These are phyloP conservation scores for Ptychodera flava DNA, from an alignment of 35 echinoderm and acorn worm genomes.

Conservation along the genomic window DNA sequence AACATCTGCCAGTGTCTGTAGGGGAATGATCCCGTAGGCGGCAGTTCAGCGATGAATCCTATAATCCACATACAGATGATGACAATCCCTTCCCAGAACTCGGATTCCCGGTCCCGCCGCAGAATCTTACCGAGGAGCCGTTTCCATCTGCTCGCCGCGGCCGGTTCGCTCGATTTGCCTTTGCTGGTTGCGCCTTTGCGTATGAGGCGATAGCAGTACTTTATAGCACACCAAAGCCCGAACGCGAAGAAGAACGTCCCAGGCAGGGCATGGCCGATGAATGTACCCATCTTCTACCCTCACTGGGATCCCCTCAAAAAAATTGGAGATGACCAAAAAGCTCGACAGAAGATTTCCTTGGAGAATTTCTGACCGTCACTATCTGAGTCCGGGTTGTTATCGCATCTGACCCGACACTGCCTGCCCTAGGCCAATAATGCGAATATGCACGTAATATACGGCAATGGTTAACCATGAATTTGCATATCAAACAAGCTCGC, in stretches of 20 bases:
- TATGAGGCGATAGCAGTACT: neutral
- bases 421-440: too few species aligned
- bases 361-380: too few species aligned
- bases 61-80: conserved; percentile 21
- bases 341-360: too few species aligned
- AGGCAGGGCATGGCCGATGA: conserved; percentile 77
- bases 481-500: too few species aligned
- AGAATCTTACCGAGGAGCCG: neutral
- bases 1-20: conserved; percentile 61
- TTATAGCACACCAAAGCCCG: conserved; percentile 82
- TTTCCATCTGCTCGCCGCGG: neutral
- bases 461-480: too few species aligned
- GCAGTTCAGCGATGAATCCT: conserved; percentile 73
- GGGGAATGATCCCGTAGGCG: conserved; percentile 9
- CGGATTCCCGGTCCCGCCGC: neutral
- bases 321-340: too few species aligned
- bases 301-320: too few species aligned
- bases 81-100: neutral
- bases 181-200: neutral
- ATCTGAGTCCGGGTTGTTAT: too few species aligned
- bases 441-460: too few species aligned
- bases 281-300: conserved; percentile 93
- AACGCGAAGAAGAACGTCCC: conserved; percentile 82
- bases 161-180: too few species aligned
- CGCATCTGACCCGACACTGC: too few species aligned